phyloP scores from a whole-genome alignment of 2,797 vertebrate species.

The Melanotaenia maccullochi region DNA sequence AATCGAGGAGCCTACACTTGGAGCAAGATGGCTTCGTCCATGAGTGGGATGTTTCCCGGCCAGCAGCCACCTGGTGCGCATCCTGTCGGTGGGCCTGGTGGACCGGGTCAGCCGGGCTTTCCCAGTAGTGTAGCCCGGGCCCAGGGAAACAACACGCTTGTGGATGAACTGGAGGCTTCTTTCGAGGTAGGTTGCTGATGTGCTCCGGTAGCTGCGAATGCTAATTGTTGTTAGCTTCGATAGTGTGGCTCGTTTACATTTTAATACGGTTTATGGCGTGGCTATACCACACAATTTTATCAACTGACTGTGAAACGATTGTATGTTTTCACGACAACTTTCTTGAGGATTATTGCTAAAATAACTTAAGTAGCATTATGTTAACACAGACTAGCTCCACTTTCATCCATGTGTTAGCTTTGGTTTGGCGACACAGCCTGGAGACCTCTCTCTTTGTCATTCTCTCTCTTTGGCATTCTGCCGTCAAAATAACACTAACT shows the following conservation, averaged over 20 bases:
- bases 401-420: too few species aligned
- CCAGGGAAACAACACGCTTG: constrained; percentile 85
- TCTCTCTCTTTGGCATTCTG: too few species aligned
- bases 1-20: rapidly evolving
- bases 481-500: too few species aligned
- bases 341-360: neutral
- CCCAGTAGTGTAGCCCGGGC: constrained; percentile 80
- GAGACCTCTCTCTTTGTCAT: too few species aligned
- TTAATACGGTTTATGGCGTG: neutral
- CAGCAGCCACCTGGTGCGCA: constrained; percentile 83
- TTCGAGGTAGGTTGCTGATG: constrained; percentile 86
- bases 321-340: neutral
- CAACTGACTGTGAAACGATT: neutral
- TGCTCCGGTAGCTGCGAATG: constrained; percentile 31
- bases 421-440: too few species aligned
- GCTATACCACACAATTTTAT: neutral
- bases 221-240: constrained; percentile 43
- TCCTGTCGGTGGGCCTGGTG: constrained; percentile 79
- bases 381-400: too few species aligned
- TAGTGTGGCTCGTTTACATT: neutral
- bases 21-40: constrained; percentile 86
- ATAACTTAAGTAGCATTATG: neutral
- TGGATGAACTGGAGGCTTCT: constrained; percentile 94
- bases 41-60: constrained; percentile 89
- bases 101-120: constrained; percentile 85